Evolutionary conservation across 2,113 vertebrate genomes (phyloP).

Genomic region (Corythaixoides concolor): DNA sequence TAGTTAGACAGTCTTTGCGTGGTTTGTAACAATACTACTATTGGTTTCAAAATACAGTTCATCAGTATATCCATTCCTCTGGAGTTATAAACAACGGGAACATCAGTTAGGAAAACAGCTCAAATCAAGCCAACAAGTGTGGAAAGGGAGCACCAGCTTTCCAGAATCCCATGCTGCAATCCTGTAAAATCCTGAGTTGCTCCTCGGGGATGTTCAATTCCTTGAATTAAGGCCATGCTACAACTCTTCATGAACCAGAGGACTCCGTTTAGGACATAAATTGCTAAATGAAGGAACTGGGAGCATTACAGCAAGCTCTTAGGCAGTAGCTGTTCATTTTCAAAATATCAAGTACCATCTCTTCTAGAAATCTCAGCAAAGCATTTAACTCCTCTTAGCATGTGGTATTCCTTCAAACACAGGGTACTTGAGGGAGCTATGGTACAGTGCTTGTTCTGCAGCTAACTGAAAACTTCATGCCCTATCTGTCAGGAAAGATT

Average conservation of each 20-base stretch:
- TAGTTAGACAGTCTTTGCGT: neutral
- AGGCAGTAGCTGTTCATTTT: neutral
- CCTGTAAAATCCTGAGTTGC: neutral
- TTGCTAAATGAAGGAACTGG: neutral
- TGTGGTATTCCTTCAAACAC: neutral
- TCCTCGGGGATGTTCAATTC: neutral
- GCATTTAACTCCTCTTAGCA: neutral
- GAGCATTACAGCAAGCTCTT: neutral
- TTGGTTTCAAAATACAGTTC: neutral
- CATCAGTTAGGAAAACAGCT: neutral
- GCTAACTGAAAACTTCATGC: neutral
- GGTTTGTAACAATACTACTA: neutral
- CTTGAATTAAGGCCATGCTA: neutral
- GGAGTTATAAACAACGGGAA: neutral
- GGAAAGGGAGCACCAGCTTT: neutral
- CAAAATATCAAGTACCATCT: neutral
- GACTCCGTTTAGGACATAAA: neutral
- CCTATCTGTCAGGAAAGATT: neutral
- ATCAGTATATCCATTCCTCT: neutral
- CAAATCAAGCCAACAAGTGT: neutral
- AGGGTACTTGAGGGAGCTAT: neutral
- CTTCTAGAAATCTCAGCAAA: neutral
- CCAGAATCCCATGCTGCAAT: neutral
- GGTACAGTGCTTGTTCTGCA: neutral
- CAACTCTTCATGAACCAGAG: neutral